These are phyloP conservation scores for Cantharis lateralis DNA, from an alignment of 2,888 invertebrate genomes.

Conservation along the genomic window DNA sequence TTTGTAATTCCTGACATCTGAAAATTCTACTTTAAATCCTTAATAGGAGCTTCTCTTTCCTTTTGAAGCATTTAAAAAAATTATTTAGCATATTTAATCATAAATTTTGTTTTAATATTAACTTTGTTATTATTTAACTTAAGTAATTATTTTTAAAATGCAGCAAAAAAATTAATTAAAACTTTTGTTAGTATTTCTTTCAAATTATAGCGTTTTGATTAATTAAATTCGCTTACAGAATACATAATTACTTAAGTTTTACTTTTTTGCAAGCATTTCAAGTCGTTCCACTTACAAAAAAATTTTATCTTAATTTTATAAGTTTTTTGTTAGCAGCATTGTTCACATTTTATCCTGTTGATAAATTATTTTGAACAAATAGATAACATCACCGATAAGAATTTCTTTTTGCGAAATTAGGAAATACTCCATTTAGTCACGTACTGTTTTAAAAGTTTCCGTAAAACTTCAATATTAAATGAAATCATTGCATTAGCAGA, in stretches of 20 bases:
- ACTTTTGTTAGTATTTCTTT: slow-evolving; percentile 5
- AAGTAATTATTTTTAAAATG: not conserved
- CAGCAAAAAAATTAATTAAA: slow-evolving; percentile 2
- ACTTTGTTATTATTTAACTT: not conserved
- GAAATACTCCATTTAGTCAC: not conserved
- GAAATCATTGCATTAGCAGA: not conserved
- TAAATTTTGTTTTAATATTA: not conserved
- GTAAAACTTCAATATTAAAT: not conserved
- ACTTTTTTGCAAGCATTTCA: not conserved
- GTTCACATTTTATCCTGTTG: not conserved
- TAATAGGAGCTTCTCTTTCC: not conserved
- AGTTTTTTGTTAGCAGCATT: not conserved
- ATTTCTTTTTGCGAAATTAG: not conserved
- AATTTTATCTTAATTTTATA: not conserved
- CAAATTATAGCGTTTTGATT: not conserved
- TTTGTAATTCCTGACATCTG: slow-evolving; percentile 15
- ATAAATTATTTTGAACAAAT: not conserved
- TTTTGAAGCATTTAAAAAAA: not conserved
- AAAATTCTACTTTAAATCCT: not conserved
- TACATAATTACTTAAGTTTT: slow-evolving; percentile 1
- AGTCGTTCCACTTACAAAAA: not conserved
- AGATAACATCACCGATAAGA: not conserved
- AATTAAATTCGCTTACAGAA: slow-evolving; percentile 1
- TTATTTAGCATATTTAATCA: not conserved
- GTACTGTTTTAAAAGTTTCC: not conserved